A percentile compares a stretch with the other conserved stretches of the same genome.
phyloP scores from a whole-genome alignment of 2,888 invertebrate genomes.

The Sipunculus nudus region DNA sequence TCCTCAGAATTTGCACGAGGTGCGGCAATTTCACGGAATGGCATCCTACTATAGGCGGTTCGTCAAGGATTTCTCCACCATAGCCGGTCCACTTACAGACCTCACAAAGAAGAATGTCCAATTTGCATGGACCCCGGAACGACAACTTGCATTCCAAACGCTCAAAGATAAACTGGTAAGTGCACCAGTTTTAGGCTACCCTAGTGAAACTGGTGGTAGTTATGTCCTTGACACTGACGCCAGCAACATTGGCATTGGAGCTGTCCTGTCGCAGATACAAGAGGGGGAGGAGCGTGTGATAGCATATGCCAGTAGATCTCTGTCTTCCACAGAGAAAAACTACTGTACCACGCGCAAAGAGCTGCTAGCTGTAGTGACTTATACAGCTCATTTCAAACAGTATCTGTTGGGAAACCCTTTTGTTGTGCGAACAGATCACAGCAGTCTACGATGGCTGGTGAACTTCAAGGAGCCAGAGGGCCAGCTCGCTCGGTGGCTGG shows the following conservation, averaged over 20 bases:
- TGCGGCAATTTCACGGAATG: too few species aligned
- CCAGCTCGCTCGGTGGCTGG: background rate
- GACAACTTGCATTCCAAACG: background rate
- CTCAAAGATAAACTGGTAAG: background rate
- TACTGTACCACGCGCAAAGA: slow-evolving; percentile 2
- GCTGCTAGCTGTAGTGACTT: background rate
- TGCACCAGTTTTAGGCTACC: background rate
- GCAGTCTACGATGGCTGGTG: background rate
- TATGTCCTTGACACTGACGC: slow-evolving; percentile 1
- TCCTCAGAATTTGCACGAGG: background rate
- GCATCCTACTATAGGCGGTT: too few species aligned
- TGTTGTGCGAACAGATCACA: background rate
- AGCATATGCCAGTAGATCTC: background rate
- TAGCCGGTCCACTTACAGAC: too few species aligned
- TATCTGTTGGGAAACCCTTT: background rate
- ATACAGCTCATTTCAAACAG: background rate
- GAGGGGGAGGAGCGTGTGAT: background rate
- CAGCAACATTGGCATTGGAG: background rate
- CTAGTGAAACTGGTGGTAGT: background rate
- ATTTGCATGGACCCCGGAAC: background rate
- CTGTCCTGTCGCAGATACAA: background rate
- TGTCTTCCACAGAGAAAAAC: background rate
- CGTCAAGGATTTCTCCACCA: too few species aligned
- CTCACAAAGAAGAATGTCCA: background rate
- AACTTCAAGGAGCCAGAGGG: background rate